These are phyloP conservation scores for Tetheella fluctuosa DNA, from an alignment of 2,888 invertebrate genomes.

Conservation along the genomic window DNA sequence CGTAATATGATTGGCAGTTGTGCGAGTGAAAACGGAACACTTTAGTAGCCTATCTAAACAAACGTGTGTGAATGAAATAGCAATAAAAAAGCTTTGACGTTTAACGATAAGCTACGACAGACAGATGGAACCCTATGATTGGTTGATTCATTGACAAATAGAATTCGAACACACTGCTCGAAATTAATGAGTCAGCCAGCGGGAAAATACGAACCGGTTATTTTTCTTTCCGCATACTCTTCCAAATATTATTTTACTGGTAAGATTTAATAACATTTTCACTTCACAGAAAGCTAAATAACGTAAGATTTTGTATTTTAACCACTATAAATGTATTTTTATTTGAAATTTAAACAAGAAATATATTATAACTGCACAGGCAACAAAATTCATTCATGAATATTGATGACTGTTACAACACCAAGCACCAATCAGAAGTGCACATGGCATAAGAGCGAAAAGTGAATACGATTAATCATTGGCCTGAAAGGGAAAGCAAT, in stretches of 20 bases:
- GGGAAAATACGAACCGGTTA: slow-evolving; percentile 43
- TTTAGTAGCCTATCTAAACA: slow-evolving; percentile 25
- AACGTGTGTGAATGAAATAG: slow-evolving; percentile 56
- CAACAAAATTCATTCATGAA: slow-evolving; percentile 5
- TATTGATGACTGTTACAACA: slow-evolving; percentile 25
- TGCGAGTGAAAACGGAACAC: slow-evolving; percentile 59
- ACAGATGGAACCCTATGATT: slow-evolving; percentile 89
- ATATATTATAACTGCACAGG: background rate
- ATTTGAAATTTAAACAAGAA: background rate
- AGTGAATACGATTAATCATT: slow-evolving; percentile 32
- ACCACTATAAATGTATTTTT: background rate
- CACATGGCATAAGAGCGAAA: slow-evolving; percentile 72
- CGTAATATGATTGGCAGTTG: slow-evolving; percentile 53
- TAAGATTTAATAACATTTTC: slow-evolving; percentile 8
- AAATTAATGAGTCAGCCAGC: slow-evolving; percentile 44
- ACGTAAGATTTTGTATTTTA: background rate
- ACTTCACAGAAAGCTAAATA: slow-evolving; percentile 10
- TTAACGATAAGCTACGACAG: slow-evolving; percentile 75
- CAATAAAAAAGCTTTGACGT: slow-evolving; percentile 45
- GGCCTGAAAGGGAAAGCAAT: slow-evolving; percentile 40
- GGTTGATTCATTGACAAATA: slow-evolving; percentile 80
- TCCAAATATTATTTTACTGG: background rate
- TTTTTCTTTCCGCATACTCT: background rate
- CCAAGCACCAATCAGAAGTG: slow-evolving; percentile 59
- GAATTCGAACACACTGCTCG: slow-evolving; percentile 71